These are phyloP conservation scores for Drosophila nigrodunni DNA, from an alignment of 1,140 invertebrate species.

Conservation along the genomic window DNA sequence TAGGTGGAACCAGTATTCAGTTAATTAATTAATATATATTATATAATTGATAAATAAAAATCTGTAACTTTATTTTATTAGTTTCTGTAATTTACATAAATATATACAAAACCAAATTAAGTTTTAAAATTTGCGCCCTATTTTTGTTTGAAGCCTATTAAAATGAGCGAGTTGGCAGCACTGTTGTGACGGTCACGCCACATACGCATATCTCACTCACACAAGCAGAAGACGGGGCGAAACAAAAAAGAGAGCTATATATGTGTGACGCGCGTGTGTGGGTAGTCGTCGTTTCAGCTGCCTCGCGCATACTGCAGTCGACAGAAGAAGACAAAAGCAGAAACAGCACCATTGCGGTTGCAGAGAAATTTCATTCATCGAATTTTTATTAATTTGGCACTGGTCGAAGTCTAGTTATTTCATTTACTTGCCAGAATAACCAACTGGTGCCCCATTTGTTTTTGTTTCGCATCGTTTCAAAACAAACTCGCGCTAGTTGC, in stretches of 20 bases:
- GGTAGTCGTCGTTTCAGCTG: constrained; percentile 51
- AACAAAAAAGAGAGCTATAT: constrained; percentile 53
- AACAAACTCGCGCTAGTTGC: constrained; percentile 47
- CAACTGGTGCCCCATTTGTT: constrained; percentile 73
- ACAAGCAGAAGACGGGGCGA: constrained; percentile 37
- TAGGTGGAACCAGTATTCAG: too few species aligned
- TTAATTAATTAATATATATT: too few species aligned
- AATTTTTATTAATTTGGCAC: constrained; percentile 73
- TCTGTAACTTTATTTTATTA: too few species aligned
- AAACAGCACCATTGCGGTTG: constrained; percentile 60
- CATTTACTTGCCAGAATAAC: constrained; percentile 71
- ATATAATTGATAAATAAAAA: too few species aligned
- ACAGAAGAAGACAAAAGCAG: constrained; percentile 81
- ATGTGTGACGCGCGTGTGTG: constrained; percentile 39
- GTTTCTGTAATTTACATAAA: too few species aligned
- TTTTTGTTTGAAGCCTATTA: neutral
- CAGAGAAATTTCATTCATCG: constrained; percentile 72
- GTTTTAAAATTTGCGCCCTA: too few species aligned
- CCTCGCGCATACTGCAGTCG: constrained; percentile 61
- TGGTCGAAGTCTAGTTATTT: constrained; percentile 71
- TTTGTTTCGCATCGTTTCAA: constrained; percentile 56
- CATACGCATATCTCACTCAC: constrained; percentile 80
- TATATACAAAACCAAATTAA: too few species aligned
- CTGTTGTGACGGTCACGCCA: constrained; percentile 31
- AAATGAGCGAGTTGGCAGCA: constrained; percentile 52